Base-by-base conservation (phyloP, 30 jellyfish, hydroid and myxozoan species). In the Catostylus mosaicus region DNA sequence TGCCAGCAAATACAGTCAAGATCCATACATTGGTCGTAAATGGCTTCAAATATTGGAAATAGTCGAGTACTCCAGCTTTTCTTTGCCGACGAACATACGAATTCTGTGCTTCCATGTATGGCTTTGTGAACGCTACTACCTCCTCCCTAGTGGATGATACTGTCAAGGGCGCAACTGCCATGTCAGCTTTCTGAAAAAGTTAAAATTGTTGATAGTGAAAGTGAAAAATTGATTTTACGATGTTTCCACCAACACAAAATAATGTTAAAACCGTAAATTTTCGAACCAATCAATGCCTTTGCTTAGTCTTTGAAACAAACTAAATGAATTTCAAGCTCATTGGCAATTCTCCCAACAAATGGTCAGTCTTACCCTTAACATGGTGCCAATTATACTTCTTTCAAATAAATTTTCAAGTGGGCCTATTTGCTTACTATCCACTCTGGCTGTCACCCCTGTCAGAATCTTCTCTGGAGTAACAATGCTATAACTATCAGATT, bases 41-140 rank as follows among this genome's bases (percentile, higher is more conserved):
- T 23, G 89, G 89, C 48, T 61, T 33, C 73, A 78, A 56, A 40
- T 56, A 61, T 22, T 61, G 79, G 11, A 78, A 37, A 26, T 31
- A 57, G 32, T 78, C 89, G 1, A 62, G 33, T 30, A 59, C 34
- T 23, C 24, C 31, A 9, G 18, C 8, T 6, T 48, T 35, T 3
- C 72, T 27, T 50, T 72, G 80, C 11, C 35, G 69, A 56, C 73
- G 43, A 10, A 78, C 89, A 50, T 78, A 78, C 26, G 80, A 62
- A 51, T 37, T 60, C 35, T 78, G 80, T 54, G 61, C 31, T 72
- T 62, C 80, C 89, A 78, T 78, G 69, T 61, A 78, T 0, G 89
- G 89, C 89, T 78, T 60, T 27, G 89, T 78, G 59, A 78, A 78
- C 29, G 59, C 51, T 1, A 78, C 67, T 10, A 78, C 89, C 40